These are phyloP conservation scores for Ormyrus rosae DNA, from an alignment of 2,888 invertebrate species.

Conservation along the genomic window DNA sequence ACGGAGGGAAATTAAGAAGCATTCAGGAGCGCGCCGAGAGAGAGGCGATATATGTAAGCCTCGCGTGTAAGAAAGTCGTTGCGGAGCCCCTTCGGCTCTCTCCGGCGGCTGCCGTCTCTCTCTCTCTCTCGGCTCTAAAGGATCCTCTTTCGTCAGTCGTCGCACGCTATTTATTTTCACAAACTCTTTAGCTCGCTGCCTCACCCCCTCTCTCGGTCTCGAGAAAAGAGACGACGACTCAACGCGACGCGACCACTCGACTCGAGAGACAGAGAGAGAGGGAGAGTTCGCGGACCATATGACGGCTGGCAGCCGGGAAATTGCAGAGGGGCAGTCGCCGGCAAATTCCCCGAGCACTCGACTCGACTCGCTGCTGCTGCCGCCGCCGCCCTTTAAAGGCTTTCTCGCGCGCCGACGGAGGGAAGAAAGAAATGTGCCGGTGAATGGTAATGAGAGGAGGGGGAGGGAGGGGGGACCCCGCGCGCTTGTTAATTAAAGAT, in stretches of 20 bases:
- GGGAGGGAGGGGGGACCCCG: not conserved
- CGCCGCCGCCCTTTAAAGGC: no score
- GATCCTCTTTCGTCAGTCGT: constrained; percentile 29
- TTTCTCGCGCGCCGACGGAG: not conserved
- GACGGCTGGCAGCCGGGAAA: constrained; percentile 13
- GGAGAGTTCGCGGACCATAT: constrained; percentile 1
- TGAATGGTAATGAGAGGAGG: not conserved
- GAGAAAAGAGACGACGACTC: constrained; percentile 7
- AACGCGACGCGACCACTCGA: constrained; percentile 22
- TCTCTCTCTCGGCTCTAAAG: constrained; percentile 6
- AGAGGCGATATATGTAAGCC: not conserved
- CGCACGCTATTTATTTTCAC: constrained; percentile 49
- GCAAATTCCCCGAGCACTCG: constrained; percentile 17
- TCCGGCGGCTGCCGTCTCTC: not conserved
- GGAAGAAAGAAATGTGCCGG: not conserved
- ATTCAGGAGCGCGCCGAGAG: constrained; percentile 7
- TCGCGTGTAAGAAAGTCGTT: constrained; percentile 10
- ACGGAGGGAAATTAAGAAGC: constrained; percentile 31
- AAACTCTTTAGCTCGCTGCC: constrained; percentile 17
- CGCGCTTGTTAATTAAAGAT: constrained; percentile 50
- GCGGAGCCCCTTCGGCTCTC: not conserved
- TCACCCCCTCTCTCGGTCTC: not conserved
- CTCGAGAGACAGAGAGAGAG: constrained; percentile 39
- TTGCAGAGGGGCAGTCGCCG: not conserved
- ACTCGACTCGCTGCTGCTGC: no score